These are phyloP conservation scores for Rutpela maculata DNA, from an alignment of 2,888 invertebrate genomes.

Conservation along the genomic window DNA sequence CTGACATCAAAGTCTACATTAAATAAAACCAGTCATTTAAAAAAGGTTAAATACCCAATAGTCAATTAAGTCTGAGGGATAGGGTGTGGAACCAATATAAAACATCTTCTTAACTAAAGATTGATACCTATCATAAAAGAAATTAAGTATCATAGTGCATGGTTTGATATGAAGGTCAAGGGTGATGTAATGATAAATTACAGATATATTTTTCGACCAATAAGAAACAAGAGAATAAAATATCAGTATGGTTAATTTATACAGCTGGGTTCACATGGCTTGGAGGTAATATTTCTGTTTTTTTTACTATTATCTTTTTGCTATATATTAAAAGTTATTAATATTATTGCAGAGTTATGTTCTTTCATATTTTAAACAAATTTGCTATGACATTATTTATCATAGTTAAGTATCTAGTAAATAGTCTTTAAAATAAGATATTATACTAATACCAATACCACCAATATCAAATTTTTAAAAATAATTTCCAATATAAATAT, in stretches of 20 bases:
- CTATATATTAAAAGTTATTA: not conserved
- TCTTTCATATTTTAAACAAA: not conserved
- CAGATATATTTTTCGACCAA: not conserved
- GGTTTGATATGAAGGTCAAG: constrained; percentile 34
- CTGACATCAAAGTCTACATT: not conserved
- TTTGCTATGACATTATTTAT: too few relatives aligned
- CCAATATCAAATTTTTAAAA: not conserved
- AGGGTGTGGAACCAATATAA: constrained; percentile 28
- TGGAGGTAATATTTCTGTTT: not conserved
- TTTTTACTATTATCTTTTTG: not conserved
- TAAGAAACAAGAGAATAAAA: not conserved
- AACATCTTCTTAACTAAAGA: constrained; percentile 19
- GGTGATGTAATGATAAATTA: constrained; percentile 15
- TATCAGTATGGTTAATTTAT: not conserved
- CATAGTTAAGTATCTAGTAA: not conserved
- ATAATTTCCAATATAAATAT: not conserved
- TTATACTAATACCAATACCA: too few relatives aligned
- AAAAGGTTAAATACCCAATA: constrained; percentile 58
- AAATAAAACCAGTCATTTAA: constrained; percentile 23
- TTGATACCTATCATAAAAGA: not conserved
- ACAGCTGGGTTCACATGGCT: not conserved
- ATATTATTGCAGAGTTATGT: not conserved
- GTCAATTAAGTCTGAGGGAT: not conserved
- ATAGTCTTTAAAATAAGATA: too few relatives aligned
- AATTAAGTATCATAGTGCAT: not conserved